A percentile compares a stretch with the other conserved stretches of the same genome.
Evolutionary conservation across 1,140 invertebrate genomes (phyloP).

Genomic region (Lepidostoma basale): DNA sequence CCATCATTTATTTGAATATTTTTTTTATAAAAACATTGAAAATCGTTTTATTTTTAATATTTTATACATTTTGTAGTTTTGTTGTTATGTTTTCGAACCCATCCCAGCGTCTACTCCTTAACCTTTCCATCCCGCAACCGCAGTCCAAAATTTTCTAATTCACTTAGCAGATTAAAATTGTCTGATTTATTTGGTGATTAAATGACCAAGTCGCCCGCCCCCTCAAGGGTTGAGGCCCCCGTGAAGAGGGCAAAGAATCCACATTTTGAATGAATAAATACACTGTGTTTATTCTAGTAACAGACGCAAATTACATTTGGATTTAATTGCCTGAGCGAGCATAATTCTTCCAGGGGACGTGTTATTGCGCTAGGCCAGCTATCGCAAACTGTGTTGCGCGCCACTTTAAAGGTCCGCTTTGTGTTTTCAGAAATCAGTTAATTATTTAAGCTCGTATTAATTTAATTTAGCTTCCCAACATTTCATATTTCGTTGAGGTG

Average conservation of each 20-base stretch:
- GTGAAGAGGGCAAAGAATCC: constrained; percentile 24
- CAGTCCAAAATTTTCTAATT: constrained; percentile 45
- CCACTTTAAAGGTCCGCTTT: too few relatives aligned
- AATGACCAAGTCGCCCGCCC: constrained; percentile 30
- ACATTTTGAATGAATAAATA: constrained; percentile 39
- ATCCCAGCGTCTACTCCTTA: too few relatives aligned
- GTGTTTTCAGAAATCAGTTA: too few relatives aligned
- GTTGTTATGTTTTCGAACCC: too few relatives aligned
- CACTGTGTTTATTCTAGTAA: constrained; percentile 37
- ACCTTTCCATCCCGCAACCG: constrained; percentile 28
- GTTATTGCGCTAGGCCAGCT: constrained; percentile 20
- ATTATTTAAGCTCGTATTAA: too few relatives aligned
- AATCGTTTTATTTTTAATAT: too few relatives aligned
- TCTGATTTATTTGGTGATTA: constrained; percentile 47
- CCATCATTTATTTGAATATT: too few relatives aligned
- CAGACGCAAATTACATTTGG: constrained; percentile 42
- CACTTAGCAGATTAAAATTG: constrained; percentile 47
- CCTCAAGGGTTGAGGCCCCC: constrained; percentile 1
- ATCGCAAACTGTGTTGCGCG: too few relatives aligned
- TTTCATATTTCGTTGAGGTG: too few relatives aligned
- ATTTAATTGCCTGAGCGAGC: constrained; percentile 44
- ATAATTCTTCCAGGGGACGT: constrained; percentile 27
- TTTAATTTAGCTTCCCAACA: too few relatives aligned
- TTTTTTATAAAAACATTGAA: too few relatives aligned
- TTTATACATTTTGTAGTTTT: too few relatives aligned